phyloP scores from a whole-genome alignment of 2,888 invertebrate species.

The Hololepta plana region DNA sequence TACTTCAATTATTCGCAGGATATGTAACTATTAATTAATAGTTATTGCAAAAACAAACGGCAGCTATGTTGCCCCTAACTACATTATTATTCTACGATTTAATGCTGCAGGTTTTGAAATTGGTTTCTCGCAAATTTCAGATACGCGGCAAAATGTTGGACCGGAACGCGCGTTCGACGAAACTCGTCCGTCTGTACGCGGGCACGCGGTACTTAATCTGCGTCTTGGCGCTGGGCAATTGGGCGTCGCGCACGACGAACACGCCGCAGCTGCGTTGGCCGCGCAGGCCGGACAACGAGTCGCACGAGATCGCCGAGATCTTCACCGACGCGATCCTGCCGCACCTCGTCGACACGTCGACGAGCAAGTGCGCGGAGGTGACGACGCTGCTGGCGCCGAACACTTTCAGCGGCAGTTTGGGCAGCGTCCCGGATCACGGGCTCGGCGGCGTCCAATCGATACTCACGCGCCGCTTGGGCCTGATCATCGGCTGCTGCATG shows the following conservation, averaged over 20 bases:
- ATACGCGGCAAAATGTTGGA: conserved; percentile 61
- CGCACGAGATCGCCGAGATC: conserved; percentile 25
- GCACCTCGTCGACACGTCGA: conserved; percentile 47
- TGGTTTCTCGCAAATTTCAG: conserved; percentile 38
- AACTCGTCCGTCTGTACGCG: conserved; percentile 55
- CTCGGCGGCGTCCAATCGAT: conserved; percentile 47
- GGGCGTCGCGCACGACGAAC: conserved; percentile 33
- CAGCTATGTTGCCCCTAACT: too few relatives aligned
- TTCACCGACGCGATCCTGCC: conserved; percentile 36
- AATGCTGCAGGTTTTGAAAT: too few relatives aligned
- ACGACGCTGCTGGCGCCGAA: conserved; percentile 59
- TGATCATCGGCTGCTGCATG: conserved; percentile 74
- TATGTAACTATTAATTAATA: too few relatives aligned
- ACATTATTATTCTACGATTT: too few relatives aligned
- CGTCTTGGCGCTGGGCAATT: conserved; percentile 71
- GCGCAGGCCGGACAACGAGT: conserved; percentile 29
- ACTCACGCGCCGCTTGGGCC: conserved; percentile 60
- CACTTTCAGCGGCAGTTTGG: conserved; percentile 36
- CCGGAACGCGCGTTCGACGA: conserved; percentile 51
- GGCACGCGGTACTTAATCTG: conserved; percentile 74
- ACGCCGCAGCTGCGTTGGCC: conserved; percentile 14
- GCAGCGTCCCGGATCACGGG: conserved; percentile 23
- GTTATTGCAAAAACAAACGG: too few relatives aligned
- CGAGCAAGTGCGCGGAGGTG: conserved; percentile 53
- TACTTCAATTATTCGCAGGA: too few relatives aligned